Conservation (phyloP, 2,113 vertebrate species). For the Chloropsis hardwickii region DNA sequence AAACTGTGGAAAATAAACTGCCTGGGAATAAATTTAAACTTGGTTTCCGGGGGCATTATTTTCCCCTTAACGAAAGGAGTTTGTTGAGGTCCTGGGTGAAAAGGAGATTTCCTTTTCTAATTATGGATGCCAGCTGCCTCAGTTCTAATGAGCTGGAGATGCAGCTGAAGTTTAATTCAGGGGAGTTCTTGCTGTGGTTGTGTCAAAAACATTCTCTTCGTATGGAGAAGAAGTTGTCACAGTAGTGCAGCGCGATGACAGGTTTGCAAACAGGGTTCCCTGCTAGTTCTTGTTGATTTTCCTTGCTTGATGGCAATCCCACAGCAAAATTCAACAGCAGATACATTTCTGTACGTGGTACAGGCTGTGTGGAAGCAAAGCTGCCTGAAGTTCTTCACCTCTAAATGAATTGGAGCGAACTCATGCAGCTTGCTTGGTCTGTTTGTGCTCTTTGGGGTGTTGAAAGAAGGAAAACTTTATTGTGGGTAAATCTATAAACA, state of each 20-base stretch:
- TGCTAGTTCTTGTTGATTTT: not conserved
- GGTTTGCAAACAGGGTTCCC: not conserved
- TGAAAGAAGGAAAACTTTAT: not conserved
- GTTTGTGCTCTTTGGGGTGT: not conserved
- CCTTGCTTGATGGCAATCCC: not conserved
- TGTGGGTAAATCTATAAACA: not conserved
- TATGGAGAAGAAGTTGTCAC: not conserved
- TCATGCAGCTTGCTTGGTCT: not conserved
- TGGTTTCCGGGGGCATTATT: not conserved
- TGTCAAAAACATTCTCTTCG: not conserved
- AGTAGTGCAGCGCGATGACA: not conserved
- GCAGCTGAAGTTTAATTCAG: slow-evolving; percentile 2
- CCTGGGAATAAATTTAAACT: not conserved
- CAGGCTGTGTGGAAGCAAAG: not conserved
- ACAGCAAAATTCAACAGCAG: not conserved
- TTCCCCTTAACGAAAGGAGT: not conserved
- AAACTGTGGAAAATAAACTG: not conserved
- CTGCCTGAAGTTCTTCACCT: not conserved
- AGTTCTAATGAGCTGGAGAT: slow-evolving; percentile 3
- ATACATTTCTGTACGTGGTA: not conserved
- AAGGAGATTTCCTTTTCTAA: slow-evolving; percentile 22
- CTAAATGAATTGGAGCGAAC: not conserved
- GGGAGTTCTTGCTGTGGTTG: slow-evolving; percentile 17
- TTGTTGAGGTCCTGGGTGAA: not conserved
- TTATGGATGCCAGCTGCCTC: slow-evolving; percentile 17